Evolutionary conservation across 2,797 vertebrate genomes (phyloP).

Genomic region (Falco berigora): DNA sequence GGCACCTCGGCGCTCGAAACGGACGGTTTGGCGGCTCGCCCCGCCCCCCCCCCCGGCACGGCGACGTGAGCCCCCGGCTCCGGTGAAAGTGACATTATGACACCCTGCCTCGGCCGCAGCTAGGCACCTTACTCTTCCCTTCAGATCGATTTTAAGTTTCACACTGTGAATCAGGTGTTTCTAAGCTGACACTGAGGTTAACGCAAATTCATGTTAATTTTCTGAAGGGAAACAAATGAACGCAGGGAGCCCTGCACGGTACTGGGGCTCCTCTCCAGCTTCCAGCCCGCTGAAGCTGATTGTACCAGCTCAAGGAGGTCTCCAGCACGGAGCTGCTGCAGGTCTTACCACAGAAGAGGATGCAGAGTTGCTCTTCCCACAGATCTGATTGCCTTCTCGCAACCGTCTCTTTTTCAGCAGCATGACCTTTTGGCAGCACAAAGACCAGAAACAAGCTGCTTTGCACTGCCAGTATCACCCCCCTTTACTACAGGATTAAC

Average conservation of each 20-base stretch:
- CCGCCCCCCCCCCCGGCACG: neutral
- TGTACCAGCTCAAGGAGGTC: neutral
- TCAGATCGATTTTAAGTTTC: neutral
- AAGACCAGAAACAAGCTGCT: neutral
- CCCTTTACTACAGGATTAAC: neutral
- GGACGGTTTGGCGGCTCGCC: no score
- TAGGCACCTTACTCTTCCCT: neutral
- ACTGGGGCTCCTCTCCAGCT: no score
- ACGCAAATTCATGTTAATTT: neutral
- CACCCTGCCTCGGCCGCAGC: neutral
- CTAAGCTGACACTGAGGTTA: no score
- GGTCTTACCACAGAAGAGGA: neutral
- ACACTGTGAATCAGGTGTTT: no score
- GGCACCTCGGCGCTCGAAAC: no score
- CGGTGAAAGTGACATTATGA: rapidly evolving
- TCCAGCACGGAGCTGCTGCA: neutral
- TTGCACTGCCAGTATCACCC: neutral
- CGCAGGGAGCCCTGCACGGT: no score
- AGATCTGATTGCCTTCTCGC: neutral
- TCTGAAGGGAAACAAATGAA: neutral
- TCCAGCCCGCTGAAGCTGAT: neutral
- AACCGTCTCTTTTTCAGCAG: neutral
- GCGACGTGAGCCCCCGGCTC: no score
- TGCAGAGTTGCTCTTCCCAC: neutral
- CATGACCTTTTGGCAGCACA: neutral